Percentiles rank a stretch among this genome's conserved stretches.
Evolutionary conservation across 2,888 invertebrate species (phyloP).

Genomic region (Mesochorus sp.): DNA sequence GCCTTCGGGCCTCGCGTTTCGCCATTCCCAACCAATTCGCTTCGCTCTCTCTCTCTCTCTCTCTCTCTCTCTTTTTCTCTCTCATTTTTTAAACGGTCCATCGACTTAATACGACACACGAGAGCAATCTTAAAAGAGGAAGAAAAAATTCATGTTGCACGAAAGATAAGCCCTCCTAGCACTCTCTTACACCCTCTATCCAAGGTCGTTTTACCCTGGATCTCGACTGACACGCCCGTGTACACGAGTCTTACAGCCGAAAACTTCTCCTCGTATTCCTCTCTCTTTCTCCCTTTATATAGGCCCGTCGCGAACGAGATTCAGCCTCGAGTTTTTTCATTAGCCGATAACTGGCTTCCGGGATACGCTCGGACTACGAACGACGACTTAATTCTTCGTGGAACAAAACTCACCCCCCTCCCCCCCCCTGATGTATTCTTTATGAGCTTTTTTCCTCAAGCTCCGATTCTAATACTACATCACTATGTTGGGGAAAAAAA

Average conservation of each 20-base stretch:
- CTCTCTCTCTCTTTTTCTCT: constrained; percentile 31
- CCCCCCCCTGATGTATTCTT: constrained; percentile 15
- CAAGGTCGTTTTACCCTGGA: constrained; percentile 55
- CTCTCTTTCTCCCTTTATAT: constrained; percentile 61
- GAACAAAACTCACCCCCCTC: constrained; percentile 47
- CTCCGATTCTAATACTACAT: not conserved
- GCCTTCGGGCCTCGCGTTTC: constrained; percentile 61
- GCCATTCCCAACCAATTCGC: constrained; percentile 53
- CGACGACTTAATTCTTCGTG: constrained; percentile 76
- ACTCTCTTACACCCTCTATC: constrained; percentile 58
- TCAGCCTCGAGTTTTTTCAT: constrained; percentile 77
- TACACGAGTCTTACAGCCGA: constrained; percentile 57
- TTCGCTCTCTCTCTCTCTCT: constrained; percentile 35
- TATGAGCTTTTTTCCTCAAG: constrained; percentile 1
- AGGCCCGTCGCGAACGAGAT: constrained; percentile 69
- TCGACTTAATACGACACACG: constrained; percentile 80
- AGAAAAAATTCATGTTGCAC: constrained; percentile 65
- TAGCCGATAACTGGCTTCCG: constrained; percentile 78
- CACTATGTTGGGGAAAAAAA: not conserved
- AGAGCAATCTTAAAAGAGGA: constrained; percentile 79
- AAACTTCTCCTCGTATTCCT: constrained; percentile 27
- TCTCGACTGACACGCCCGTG: constrained; percentile 43
- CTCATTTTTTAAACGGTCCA: constrained; percentile 75
- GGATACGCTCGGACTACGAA: constrained; percentile 76
- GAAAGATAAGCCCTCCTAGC: constrained; percentile 76